Evolutionary conservation across 1,140 invertebrate species (phyloP).

Genomic region (Drosophila bipectinata): DNA sequence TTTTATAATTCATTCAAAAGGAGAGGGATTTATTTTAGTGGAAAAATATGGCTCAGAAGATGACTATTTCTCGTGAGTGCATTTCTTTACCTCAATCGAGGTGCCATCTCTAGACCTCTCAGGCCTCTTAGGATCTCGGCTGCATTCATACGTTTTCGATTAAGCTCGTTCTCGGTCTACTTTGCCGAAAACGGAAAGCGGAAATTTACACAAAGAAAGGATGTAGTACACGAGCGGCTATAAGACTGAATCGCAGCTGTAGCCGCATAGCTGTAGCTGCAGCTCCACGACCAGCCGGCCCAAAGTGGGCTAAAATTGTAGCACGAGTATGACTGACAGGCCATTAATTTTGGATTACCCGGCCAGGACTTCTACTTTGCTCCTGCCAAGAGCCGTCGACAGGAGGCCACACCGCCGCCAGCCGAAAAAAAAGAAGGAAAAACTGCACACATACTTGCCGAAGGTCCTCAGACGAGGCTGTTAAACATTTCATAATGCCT

Average conservation of each 20-base stretch:
- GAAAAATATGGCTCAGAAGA: not conserved
- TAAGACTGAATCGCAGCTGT: slow-evolving; percentile 66
- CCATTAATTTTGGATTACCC: slow-evolving; percentile 80
- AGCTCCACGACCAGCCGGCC: not conserved
- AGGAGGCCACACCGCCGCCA: slow-evolving; percentile 11
- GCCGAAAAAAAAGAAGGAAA: slow-evolving; percentile 25
- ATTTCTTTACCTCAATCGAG: not conserved
- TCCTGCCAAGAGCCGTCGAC: slow-evolving; percentile 33
- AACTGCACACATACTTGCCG: slow-evolving; percentile 53
- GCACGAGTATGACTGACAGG: slow-evolving; percentile 71
- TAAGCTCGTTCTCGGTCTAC: slow-evolving; percentile 59
- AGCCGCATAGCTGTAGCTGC: slow-evolving; percentile 18
- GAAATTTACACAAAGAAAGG: slow-evolving; percentile 80
- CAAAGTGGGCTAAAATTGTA: slow-evolving; percentile 56
- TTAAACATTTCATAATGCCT: slow-evolving; percentile 61
- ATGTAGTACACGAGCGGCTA: slow-evolving; percentile 62
- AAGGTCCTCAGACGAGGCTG: slow-evolving; percentile 47
- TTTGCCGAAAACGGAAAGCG: slow-evolving; percentile 63
- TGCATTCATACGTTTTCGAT: slow-evolving; percentile 80
- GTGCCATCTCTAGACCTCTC: slow-evolving; percentile 23
- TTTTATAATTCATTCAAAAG: not conserved
- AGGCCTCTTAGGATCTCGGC: slow-evolving; percentile 44
- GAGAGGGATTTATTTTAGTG: not conserved
- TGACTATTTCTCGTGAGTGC: slow-evolving; percentile 2
- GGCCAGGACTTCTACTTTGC: slow-evolving; percentile 39